Conservation (phyloP, 2,113 vertebrate species). For the Thunnus maccoyii region DNA sequence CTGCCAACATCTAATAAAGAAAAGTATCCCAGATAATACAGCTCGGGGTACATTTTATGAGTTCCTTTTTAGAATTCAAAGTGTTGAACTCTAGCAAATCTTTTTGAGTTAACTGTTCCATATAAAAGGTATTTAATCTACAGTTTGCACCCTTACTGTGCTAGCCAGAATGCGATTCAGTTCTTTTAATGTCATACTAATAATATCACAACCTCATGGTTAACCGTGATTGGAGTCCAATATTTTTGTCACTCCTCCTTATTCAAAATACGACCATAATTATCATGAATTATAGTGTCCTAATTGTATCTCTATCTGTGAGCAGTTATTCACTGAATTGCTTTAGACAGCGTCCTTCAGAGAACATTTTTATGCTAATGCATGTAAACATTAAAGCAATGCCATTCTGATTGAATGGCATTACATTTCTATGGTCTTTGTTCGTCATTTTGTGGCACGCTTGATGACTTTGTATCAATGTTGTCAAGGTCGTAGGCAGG, state of each 20-base stretch:
- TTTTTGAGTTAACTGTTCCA: conserved; percentile 20
- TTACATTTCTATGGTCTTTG: not conserved
- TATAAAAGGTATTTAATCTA: conserved; percentile 13
- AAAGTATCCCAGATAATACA: conserved; percentile 40
- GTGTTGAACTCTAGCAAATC: conserved; percentile 9
- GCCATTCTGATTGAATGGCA: too few species aligned
- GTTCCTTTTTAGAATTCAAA: conserved; percentile 37
- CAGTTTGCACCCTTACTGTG: not conserved
- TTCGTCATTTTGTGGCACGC: too few species aligned
- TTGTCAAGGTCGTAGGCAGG: too few species aligned
- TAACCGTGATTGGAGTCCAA: not conserved
- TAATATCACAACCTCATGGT: not conserved
- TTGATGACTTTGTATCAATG: too few species aligned
- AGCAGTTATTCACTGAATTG: too few species aligned
- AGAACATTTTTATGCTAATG: not conserved
- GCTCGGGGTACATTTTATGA: conserved; percentile 34
- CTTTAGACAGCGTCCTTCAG: not conserved
- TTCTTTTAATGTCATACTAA: not conserved
- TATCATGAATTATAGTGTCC: too few species aligned
- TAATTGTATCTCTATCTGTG: too few species aligned
- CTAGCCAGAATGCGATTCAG: not conserved
- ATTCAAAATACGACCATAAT: not conserved
- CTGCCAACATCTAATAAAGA: conserved; percentile 58
- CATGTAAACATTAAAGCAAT: not conserved
- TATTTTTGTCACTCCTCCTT: not conserved